Conservation (phyloP, 2,113 vertebrate species). For the Montifringilla adamsi region DNA sequence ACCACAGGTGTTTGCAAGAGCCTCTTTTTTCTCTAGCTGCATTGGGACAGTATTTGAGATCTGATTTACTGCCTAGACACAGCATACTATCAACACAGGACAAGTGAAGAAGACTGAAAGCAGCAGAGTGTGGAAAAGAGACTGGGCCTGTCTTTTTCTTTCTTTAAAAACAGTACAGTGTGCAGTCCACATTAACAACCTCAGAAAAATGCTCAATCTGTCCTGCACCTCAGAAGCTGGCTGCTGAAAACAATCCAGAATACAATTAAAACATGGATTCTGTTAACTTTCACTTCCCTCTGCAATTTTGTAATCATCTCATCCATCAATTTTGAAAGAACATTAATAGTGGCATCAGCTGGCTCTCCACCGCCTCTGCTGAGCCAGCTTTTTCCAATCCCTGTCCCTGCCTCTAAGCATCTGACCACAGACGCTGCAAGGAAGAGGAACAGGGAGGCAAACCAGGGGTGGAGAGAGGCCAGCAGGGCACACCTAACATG, state of each 20-base stretch:
- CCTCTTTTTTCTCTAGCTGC: background rate
- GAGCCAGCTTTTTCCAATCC: constrained; percentile 38
- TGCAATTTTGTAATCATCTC: constrained; percentile 57
- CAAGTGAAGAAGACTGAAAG: background rate
- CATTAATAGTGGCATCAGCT: constrained; percentile 64
- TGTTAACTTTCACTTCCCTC: constrained; percentile 35
- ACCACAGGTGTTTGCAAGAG: background rate
- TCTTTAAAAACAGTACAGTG: background rate
- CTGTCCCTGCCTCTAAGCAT: background rate
- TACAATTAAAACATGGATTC: constrained; percentile 56
- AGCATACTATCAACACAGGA: background rate
- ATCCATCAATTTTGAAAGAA: constrained; percentile 64
- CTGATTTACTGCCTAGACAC: background rate
- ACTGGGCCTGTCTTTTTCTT: background rate
- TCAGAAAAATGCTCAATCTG: background rate
- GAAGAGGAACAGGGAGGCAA: background rate
- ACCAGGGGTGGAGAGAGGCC: background rate
- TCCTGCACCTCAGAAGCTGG: background rate
- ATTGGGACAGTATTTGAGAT: background rate
- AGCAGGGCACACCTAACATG: background rate
- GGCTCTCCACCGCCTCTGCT: constrained; percentile 41
- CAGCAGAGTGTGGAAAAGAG: constrained; percentile 6
- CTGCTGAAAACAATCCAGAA: constrained; percentile 18
- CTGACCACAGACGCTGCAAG: background rate
- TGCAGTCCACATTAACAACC: background rate